Evolutionary conservation across 2,888 invertebrate genomes (phyloP).

Genomic region (Callinectes sapidus): DNA sequence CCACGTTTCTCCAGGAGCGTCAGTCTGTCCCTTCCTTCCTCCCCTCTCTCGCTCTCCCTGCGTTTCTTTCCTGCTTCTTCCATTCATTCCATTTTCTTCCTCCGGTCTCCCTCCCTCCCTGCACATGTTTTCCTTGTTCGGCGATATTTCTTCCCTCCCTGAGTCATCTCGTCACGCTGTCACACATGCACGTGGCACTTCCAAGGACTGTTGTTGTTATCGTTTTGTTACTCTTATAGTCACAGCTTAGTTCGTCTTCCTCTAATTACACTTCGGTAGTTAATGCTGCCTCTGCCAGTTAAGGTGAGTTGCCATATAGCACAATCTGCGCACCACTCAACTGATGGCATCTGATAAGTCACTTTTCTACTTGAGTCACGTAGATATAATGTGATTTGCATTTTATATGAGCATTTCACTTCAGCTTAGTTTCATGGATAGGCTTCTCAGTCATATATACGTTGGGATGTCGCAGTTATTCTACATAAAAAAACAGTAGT

Average conservation of each 20-base stretch:
- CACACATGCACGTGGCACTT: not conserved
- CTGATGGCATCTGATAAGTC: not conserved
- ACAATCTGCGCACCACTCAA: not conserved
- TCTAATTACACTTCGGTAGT: not conserved
- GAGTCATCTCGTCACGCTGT: not conserved
- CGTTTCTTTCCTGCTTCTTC: not conserved
- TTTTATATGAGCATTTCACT: not conserved
- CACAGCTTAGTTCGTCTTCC: not conserved
- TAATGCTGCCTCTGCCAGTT: not conserved
- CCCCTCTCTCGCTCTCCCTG: not conserved
- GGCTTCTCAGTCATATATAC: not conserved
- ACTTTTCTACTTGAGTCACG: not conserved
- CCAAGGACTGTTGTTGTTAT: not conserved
- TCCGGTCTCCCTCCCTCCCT: not conserved
- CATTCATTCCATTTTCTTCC: not conserved
- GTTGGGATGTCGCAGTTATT: not conserved
- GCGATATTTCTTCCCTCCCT: not conserved
- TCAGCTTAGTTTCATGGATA: not conserved
- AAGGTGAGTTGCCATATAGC: not conserved
- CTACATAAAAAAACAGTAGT: not conserved
- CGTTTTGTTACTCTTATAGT: not conserved
- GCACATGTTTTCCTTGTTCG: slow-evolving; percentile 17
- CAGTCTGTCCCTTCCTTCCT: not conserved
- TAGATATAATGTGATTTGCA: too few species aligned
- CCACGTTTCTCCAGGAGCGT: not conserved